Conservation (phyloP, 2,113 vertebrate species). For the Catharus minimus region DNA sequence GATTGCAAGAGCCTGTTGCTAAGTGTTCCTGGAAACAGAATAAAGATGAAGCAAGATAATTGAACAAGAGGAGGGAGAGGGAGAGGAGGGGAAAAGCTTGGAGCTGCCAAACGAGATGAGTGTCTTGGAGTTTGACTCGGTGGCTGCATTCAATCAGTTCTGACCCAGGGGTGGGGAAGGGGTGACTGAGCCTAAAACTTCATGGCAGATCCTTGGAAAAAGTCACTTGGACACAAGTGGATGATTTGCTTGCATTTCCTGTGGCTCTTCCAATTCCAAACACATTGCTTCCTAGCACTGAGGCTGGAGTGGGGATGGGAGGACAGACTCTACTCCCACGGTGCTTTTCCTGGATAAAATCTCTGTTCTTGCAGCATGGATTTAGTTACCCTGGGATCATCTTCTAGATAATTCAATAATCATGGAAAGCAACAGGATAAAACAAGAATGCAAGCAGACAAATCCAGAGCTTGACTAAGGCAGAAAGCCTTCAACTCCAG, state of each 20-base stretch:
- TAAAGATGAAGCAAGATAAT: conserved; percentile 46
- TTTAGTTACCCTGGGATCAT: conserved; percentile 20
- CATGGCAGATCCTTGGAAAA: background rate
- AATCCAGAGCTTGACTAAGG: background rate
- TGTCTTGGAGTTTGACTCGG: background rate
- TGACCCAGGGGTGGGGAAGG: conserved; percentile 7
- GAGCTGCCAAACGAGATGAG: conserved; percentile 31
- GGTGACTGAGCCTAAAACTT: background rate
- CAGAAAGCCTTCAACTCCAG: conserved; percentile 13
- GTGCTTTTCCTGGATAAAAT: background rate
- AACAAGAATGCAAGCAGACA: background rate
- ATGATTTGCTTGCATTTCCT: background rate
- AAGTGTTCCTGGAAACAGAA: conserved; percentile 60
- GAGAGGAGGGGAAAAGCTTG: background rate
- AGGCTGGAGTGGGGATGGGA: background rate
- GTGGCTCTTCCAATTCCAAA: background rate
- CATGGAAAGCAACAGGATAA: background rate
- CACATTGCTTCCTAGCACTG: background rate
- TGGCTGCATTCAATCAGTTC: conserved; percentile 10
- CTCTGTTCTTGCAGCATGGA: background rate
- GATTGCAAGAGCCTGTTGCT: conserved; percentile 61
- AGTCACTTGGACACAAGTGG: background rate
- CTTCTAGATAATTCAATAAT: conserved; percentile 24
- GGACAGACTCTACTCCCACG: accelerated
- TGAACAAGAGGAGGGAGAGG: conserved; percentile 1